These are phyloP conservation scores for Petrocephalus schoutedeni DNA, from an alignment of 2,797 vertebrate genomes.

Conservation along the genomic window DNA sequence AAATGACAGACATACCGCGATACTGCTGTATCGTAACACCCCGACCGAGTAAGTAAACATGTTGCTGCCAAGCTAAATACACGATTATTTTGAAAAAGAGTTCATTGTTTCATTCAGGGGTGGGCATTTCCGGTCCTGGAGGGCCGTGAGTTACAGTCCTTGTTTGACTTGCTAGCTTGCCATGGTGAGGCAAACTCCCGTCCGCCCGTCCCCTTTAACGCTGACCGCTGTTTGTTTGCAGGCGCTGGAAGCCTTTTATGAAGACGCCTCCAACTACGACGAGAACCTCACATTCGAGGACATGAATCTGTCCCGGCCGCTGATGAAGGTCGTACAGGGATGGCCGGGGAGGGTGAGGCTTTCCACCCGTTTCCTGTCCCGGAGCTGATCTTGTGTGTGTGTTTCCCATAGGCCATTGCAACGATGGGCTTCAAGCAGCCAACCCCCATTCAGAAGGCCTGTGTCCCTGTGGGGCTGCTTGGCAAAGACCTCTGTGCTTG, in stretches of 20 bases:
- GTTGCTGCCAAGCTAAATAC: too few relatives aligned
- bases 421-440: slow-evolving; percentile 85
- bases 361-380: background rate
- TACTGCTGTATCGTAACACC: too few relatives aligned
- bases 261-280: slow-evolving; percentile 84
- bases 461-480: slow-evolving; percentile 84
- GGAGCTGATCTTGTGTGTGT: background rate
- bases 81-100: too few relatives aligned
- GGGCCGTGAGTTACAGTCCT: too few relatives aligned
- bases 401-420: slow-evolving; percentile 71
- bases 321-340: slow-evolving; percentile 76
- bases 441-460: slow-evolving; percentile 94
- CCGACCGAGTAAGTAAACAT: too few relatives aligned
- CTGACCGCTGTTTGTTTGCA: slow-evolving; percentile 35
- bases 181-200: background rate
- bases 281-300: slow-evolving; percentile 80
- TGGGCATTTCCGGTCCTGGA: too few relatives aligned
- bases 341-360: too few relatives aligned
- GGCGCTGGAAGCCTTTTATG: slow-evolving; percentile 71
- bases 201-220: background rate
- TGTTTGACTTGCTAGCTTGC: too few relatives aligned
- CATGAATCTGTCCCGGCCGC: slow-evolving; percentile 93
- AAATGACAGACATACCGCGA: too few relatives aligned
- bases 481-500: slow-evolving; percentile 92
- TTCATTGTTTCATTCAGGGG: too few relatives aligned